Evolutionary conservation across 2,797 vertebrate genomes (phyloP).

Genomic region (Lepilemur ruficaudatus): DNA sequence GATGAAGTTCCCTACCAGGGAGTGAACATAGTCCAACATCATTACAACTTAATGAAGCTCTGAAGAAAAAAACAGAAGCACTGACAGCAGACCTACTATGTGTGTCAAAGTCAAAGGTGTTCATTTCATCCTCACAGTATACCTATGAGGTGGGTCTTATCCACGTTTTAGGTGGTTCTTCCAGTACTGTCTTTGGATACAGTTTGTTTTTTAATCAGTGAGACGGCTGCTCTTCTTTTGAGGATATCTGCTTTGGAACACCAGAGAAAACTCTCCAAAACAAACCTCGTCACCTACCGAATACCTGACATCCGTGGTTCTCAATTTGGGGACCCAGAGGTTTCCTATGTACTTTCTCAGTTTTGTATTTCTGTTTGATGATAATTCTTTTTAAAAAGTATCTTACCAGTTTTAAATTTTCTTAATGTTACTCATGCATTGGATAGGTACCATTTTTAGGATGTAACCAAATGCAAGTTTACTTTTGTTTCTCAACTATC

Average conservation of each 20-base stretch:
- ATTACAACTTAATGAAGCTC: neutral
- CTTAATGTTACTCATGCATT: neutral
- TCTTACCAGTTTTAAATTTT: conserved; percentile 27
- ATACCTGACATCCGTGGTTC: neutral
- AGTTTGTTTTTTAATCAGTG: neutral
- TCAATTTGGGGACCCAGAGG: neutral
- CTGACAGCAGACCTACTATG: neutral
- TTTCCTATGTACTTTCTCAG: neutral
- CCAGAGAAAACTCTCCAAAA: conserved; percentile 32
- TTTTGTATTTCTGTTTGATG: neutral
- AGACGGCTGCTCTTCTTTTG: neutral
- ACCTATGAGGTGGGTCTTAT: neutral
- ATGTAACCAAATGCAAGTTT: neutral
- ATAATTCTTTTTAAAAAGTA: neutral
- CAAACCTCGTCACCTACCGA: neutral
- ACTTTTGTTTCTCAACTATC: neutral
- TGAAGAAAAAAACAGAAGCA: neutral
- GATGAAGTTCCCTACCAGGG: neutral
- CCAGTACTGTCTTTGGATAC: neutral
- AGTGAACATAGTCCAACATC: neutral
- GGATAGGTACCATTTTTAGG: neutral
- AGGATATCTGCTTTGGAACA: neutral
- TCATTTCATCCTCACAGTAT: neutral
- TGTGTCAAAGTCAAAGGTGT: neutral
- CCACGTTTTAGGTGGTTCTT: neutral